Conservation (phyloP, 2,113 vertebrate genomes). For the Rhipidura dahli region DNA sequence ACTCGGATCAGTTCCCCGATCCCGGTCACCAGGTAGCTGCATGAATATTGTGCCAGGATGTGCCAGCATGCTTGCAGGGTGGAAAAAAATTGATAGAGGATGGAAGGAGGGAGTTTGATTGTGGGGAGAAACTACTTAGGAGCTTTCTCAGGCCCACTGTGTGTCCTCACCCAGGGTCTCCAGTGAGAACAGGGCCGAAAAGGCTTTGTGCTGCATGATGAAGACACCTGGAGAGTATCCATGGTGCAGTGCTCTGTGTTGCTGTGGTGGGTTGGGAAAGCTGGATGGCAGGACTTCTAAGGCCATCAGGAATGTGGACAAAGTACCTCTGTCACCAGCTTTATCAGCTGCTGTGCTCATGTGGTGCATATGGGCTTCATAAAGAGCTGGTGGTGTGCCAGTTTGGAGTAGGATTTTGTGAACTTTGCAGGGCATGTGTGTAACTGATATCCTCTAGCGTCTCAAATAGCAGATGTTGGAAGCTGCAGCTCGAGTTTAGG, state of each 20-base stretch:
- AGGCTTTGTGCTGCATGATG: neutral
- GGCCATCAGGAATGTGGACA: neutral
- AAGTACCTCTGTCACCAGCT: neutral
- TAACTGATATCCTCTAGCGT: neutral
- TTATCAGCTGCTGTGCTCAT: neutral
- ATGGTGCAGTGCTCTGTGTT: neutral
- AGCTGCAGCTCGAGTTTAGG: neutral
- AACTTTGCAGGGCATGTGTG: neutral
- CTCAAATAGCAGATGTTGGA: neutral
- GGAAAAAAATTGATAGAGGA: neutral
- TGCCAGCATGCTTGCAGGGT: neutral
- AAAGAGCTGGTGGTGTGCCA: neutral
- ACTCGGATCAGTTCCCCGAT: neutral
- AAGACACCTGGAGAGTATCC: neutral
- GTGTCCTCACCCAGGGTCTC: neutral
- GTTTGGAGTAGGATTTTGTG: neutral
- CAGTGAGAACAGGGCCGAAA: fast-evolving
- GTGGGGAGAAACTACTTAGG: neutral
- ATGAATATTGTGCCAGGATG: neutral
- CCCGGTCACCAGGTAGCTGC: neutral
- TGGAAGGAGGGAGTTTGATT: neutral
- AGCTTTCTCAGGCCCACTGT: neutral
- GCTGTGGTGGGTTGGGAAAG: neutral
- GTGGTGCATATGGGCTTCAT: neutral
- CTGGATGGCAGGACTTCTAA: neutral